Conservation (phyloP, 2,888 invertebrate species). For the Matsumyia berberina region DNA sequence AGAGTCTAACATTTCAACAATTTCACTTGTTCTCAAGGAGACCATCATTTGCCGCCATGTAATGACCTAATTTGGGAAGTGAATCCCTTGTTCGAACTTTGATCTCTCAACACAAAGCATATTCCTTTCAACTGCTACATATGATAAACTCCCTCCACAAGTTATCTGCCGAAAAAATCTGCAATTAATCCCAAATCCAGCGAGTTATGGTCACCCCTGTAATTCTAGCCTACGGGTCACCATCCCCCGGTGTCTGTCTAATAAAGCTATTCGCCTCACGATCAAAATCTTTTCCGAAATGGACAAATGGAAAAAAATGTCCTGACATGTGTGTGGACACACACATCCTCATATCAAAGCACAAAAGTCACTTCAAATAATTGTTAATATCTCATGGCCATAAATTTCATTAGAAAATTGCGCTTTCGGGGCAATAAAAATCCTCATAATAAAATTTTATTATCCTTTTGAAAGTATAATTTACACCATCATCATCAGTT, state of each 20-base stretch:
- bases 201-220: conserved; percentile 22
- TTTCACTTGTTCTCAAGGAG: no score
- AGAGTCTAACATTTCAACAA: no score
- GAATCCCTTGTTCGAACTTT: no score
- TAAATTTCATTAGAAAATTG: conserved; percentile 70
- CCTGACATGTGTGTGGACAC: neutral
- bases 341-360: neutral
- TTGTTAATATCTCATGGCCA: conserved; percentile 64
- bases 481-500: conserved; percentile 70
- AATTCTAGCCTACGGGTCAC: conserved; percentile 4
- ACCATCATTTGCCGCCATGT: neutral
- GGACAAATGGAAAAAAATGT: conserved; percentile 10
- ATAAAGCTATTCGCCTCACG: conserved; percentile 52
- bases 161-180: conserved; percentile 15
- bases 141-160: neutral
- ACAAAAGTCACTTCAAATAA: conserved; percentile 55
- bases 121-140: conserved; percentile 13
- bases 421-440: conserved; percentile 67
- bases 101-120: neutral
- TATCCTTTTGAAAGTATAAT: conserved; percentile 71
- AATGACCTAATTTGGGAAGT: no score
- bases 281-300: conserved; percentile 45
- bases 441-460: conserved; percentile 70
- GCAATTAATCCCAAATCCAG: conserved; percentile 43
- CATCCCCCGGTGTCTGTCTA: conserved; percentile 10